Evolutionary conservation across 2,797 vertebrate genomes (phyloP), one percentile per base, ranked within the genome.

Genomic region (Rhinogobio ventralis): DNA sequence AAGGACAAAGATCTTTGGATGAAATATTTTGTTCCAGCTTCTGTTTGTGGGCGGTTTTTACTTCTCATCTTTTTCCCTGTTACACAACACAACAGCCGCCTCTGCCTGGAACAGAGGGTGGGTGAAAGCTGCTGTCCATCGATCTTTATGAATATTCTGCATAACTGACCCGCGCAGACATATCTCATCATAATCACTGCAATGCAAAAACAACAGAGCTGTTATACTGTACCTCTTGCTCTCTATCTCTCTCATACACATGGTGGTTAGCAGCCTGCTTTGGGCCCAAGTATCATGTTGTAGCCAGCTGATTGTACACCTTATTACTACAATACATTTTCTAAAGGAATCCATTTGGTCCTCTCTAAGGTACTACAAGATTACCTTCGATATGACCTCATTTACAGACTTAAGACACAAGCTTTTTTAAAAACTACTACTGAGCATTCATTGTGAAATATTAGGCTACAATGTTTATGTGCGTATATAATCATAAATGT

Each of bases 21-120:
- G 49, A 42, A 84, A 42, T 84, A 17, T 55, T 83, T 30, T 55
- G 33, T 39, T 77, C 39, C 82, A 81, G 66, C 68, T 79, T 79
- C 84, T 79, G 64, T 86, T 45, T 62, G 90, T 88, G 85, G 89
- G 90, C 81, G 87, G 85, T 85, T 80, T 89, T 49, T 55, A 82
- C 85, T 89, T 89, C 69, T 86, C 84, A 87, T 80, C 83, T 83
- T 76, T 46, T 79, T 81, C 79, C 75, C 30, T 71, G 82, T 94
- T 93, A 89, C 51, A 62, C 86, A 93, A 89, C 49, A 60, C 85
- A 93, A 92, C 90, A 89, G 81, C 89, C 80, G 92, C 86, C 85
- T 90, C 83, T 86, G 89, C 89, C 86, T 81, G 71, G 79, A 42
- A 45, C 57, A 82, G 83, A 86, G 79, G 89, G 91, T 88, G 88